Conservation (phyloP, 2,888 invertebrate species). For the Acanthosepion lycidas region DNA sequence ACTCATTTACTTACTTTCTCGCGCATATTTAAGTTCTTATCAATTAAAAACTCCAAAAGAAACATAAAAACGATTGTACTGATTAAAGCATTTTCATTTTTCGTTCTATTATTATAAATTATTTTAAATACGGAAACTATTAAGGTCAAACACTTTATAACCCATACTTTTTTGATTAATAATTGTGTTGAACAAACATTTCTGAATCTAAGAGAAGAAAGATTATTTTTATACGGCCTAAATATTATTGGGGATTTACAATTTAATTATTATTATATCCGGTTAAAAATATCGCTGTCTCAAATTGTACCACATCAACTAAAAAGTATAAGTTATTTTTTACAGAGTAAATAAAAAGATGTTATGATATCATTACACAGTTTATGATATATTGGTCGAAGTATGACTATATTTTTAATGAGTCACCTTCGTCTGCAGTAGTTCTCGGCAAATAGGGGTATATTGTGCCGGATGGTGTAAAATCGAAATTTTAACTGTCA, state of each 20-base stretch:
- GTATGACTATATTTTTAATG: no score
- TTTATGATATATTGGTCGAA: no score
- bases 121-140: background rate
- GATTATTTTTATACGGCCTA: background rate
- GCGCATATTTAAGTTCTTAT: background rate
- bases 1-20: background rate
- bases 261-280: background rate
- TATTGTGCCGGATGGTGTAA: no score
- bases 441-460: no score
- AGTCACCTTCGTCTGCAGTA: no score
- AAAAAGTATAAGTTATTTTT: background rate
- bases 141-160: background rate
- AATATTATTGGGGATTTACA: background rate
- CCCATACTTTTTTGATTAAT: background rate
- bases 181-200: background rate
- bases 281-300: background rate
- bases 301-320: background rate
- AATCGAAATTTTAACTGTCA: no score
- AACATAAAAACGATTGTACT: background rate
- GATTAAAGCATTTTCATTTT: background rate
- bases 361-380: no score
- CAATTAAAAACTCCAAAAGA: background rate
- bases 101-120: background rate
- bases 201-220: background rate
- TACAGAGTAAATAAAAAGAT: background rate